Evolutionary conservation across 2,797 vertebrate species (phyloP).

Genomic region (Silurus aristotelis): DNA sequence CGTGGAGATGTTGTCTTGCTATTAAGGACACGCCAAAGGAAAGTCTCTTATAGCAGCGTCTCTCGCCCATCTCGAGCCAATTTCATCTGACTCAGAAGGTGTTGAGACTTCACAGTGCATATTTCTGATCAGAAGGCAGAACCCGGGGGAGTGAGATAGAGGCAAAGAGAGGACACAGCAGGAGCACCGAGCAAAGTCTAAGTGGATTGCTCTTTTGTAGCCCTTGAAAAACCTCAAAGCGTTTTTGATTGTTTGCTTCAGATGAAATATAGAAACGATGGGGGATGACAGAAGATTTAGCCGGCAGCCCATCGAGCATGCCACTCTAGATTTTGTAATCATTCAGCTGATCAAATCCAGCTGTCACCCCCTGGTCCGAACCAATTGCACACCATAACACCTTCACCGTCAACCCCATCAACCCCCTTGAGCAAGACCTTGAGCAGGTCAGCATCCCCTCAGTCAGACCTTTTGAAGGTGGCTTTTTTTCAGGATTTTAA

Average conservation of each 20-base stretch:
- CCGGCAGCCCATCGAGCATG: conserved; percentile 26
- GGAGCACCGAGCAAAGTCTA: conserved; percentile 44
- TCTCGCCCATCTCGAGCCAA: conserved; percentile 35
- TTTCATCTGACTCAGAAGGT: conserved; percentile 57
- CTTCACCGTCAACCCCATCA: background rate
- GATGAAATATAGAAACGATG: conserved; percentile 35
- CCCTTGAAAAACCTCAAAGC: conserved; percentile 45
- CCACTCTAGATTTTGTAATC: conserved; percentile 49
- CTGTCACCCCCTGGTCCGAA: conserved; percentile 59
- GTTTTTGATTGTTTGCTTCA: conserved; percentile 48
- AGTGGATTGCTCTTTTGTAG: conserved; percentile 50
- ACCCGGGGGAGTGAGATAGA: conserved; percentile 18
- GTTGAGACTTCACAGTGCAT: conserved; percentile 46
- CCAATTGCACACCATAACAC: conserved; percentile 35
- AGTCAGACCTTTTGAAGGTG: conserved; percentile 63
- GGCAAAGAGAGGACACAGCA: conserved; percentile 45
- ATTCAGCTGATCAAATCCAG: conserved; percentile 62
- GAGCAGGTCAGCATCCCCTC: conserved; percentile 57
- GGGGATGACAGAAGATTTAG: conserved; percentile 32
- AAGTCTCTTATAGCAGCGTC: conserved; percentile 49
- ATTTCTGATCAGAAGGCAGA: conserved; percentile 52
- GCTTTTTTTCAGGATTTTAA: conserved; percentile 62
- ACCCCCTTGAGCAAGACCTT: conserved; percentile 61
- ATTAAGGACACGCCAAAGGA: conserved; percentile 40
- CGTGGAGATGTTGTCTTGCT: background rate